These are phyloP conservation scores for Synanthedon andrenaeformis DNA, from an alignment of 2,888 invertebrate species.

Conservation along the genomic window DNA sequence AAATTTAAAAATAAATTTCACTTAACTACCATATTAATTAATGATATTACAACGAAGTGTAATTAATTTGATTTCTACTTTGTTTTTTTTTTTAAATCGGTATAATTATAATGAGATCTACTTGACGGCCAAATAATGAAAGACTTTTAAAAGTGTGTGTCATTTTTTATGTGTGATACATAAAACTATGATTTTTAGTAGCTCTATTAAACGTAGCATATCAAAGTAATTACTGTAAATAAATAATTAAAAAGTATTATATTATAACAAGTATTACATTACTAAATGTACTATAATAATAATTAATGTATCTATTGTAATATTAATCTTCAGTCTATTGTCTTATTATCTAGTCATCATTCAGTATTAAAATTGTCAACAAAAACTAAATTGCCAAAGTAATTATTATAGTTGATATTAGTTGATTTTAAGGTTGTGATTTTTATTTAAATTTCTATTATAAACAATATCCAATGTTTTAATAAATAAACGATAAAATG, in stretches of 20 bases:
- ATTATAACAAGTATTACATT: not conserved
- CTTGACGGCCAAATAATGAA: conserved; percentile 37
- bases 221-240: conserved; percentile 21
- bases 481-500: not conserved
- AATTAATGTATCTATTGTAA: not conserved
- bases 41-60: no score
- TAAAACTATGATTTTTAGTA: conserved; percentile 12
- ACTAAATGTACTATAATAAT: not conserved
- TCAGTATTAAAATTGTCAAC: not conserved
- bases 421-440: conserved; percentile 45
- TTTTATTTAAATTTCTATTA: conserved; percentile 19
- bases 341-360: conserved; percentile 11
- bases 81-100: no score
- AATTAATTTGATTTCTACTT: no score
- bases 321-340: no score
- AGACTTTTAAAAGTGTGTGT: conserved; percentile 11
- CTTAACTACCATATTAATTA: no score
- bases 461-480: not conserved
- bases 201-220: conserved; percentile 29
- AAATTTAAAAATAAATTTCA: no score
- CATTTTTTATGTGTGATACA: conserved; percentile 25
- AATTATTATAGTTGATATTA: conserved; percentile 21
- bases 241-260: conserved; percentile 5
- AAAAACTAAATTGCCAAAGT: conserved; percentile 22
- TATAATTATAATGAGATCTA: conserved; percentile 20